Evolutionary conservation across 1,140 invertebrate genomes (phyloP), one percentile per base, ranked within the genome.

Genomic region (Uloborus diversus): DNA sequence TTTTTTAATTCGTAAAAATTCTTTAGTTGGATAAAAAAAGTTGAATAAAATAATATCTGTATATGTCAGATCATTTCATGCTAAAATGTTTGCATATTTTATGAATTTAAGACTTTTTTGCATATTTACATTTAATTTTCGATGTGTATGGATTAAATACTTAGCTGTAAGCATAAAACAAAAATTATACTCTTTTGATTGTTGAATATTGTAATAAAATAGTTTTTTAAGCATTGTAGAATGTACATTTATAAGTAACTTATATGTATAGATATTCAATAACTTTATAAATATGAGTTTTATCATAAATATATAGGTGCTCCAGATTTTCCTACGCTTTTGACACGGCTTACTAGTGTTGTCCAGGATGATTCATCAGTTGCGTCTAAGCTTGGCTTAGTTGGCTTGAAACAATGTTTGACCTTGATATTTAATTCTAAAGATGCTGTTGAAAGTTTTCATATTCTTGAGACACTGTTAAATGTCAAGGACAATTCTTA

Each of bases 401-500:
- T 82, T 3, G 85, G 86, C 13, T 61, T 87, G 11, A 84, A 86
- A 66, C 84, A 87, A 3, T 91, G 92, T 85, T 84, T 93, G 7
- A 84, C 86, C 23, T 86, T 88, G 28, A 81, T 95, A n/a, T 85
- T 92, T 33, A 86, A 91, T 81, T 86, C 85, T 61, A 81, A 84
- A 42, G 84, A 88, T 82, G 84, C 85, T 69, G 70, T 86, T 14
- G 69, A 85, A 35, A 85, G 85, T 30, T 79, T 88, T 4, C 85
- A 88, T 14, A 85, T 92, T n/a, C 85, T 96, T 28, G 88, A 91
- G 57, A 85, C 88, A 51, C 86, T 96, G 5, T 88, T 92, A 5
- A 84, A 86, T 25, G 86, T 94, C 1, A 90, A 90, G 53, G 88
- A 89, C 49, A 94, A 95, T 87, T 89, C 91, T 0, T 96, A 96